phyloP scores from a whole-genome alignment of 2,113 vertebrate species.

The Megaceryle maxima region DNA sequence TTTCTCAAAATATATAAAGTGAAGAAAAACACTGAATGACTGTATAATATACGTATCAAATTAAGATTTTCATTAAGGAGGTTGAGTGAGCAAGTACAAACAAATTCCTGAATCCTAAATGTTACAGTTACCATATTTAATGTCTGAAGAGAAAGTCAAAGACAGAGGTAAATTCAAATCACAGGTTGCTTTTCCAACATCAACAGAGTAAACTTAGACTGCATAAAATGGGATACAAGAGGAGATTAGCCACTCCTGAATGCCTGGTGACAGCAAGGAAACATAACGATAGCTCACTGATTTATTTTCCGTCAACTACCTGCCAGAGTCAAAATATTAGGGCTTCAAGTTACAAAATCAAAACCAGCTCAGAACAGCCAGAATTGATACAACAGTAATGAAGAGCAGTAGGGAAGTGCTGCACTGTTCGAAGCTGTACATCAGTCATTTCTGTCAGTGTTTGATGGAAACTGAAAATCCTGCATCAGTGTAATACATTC shows the following conservation, averaged over 20 bases:
- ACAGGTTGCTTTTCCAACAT: background rate
- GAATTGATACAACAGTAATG: conserved; percentile 4
- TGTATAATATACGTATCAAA: background rate
- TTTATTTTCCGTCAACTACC: conserved; percentile 2
- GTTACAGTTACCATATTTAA: background rate
- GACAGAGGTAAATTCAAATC: background rate
- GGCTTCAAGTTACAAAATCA: conserved; percentile 15
- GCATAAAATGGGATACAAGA: background rate
- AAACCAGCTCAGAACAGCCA: conserved; percentile 5
- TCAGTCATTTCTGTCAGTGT: background rate
- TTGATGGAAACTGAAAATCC: conserved; percentile 14
- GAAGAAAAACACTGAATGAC: background rate
- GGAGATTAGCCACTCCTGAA: background rate
- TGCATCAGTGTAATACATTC: background rate
- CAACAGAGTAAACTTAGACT: background rate
- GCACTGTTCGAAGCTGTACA: background rate
- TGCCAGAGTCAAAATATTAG: conserved; percentile 24
- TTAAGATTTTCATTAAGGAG: background rate
- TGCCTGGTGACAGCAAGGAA: background rate
- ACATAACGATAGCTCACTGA: background rate
- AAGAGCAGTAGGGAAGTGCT: background rate
- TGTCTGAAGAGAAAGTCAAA: background rate
- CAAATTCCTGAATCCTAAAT: background rate
- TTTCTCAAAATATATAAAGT: background rate
- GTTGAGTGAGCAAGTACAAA: background rate